phyloP scores from a whole-genome alignment of 2,797 vertebrate species.

The Mus caroli region DNA sequence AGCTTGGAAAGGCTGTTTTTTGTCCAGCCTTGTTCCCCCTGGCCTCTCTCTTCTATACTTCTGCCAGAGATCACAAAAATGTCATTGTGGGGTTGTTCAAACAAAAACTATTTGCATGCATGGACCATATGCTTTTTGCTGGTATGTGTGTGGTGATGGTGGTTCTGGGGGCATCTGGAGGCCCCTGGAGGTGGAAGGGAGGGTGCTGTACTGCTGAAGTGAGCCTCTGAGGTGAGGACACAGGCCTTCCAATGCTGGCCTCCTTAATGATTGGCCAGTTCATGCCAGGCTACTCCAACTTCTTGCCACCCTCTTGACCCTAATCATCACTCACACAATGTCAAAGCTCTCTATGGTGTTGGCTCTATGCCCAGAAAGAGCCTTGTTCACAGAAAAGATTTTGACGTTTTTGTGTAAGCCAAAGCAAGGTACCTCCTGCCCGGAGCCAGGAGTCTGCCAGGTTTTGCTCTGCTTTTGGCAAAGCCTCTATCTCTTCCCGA shows the following conservation, averaged over 20 bases:
- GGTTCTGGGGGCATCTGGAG: neutral
- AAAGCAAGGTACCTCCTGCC: neutral
- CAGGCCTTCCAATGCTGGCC: neutral
- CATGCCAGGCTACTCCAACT: neutral
- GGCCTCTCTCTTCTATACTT: neutral
- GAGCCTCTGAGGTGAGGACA: neutral
- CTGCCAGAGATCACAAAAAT: neutral
- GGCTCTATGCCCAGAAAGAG: conserved; percentile 33
- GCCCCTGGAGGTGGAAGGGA: neutral
- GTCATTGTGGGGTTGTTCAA: conserved; percentile 19
- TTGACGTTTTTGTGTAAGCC: neutral
- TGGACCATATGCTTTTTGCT: neutral
- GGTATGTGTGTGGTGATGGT: neutral
- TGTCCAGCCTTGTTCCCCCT: neutral
- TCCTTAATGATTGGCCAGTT: neutral
- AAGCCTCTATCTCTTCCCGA: neutral
- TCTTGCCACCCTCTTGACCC: neutral
- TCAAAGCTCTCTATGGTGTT: neutral
- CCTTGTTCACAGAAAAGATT: neutral
- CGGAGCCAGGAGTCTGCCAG: neutral
- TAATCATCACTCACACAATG: neutral
- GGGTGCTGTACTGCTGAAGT: neutral
- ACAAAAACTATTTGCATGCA: conserved; percentile 76
- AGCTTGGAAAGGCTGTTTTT: conserved; percentile 64
- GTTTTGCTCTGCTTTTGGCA: neutral